Percentiles rank a stretch among this genome's conserved stretches.
Conservation (phyloP, 2,113 vertebrate species). For the Cephalopholis sonnerati region DNA sequence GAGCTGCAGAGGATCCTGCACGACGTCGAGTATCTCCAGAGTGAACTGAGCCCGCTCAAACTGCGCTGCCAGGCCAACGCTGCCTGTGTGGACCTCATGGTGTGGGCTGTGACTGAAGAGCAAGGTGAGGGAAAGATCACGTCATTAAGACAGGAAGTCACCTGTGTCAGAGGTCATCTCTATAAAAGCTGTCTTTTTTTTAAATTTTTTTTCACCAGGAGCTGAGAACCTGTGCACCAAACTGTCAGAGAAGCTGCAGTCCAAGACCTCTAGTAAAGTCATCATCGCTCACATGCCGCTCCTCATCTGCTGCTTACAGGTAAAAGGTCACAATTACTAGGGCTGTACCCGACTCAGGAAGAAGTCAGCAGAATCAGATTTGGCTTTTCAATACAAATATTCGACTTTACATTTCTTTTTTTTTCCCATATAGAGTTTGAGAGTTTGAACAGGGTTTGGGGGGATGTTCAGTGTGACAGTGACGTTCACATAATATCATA, state of each 20-base stretch:
- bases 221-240: conserved; percentile 98
- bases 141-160: neutral
- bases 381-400: too few relatives aligned
- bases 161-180: neutral
- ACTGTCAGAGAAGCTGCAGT: conserved; percentile 97
- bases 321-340: too few relatives aligned
- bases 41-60: conserved; percentile 93
- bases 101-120: conserved; percentile 98
- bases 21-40: conserved; percentile 93
- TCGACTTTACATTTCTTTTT: too few relatives aligned
- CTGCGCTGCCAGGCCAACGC: conserved; percentile 97
- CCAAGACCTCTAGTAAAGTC: conserved; percentile 98
- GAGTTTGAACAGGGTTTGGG: too few relatives aligned
- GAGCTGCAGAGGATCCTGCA: conserved; percentile 98
- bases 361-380: too few relatives aligned
- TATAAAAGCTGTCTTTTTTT: neutral
- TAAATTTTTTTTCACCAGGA: conserved; percentile 81
- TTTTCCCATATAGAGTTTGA: too few relatives aligned
- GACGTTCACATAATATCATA: too few relatives aligned
- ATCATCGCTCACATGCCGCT: conserved; percentile 99
- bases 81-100: conserved; percentile 99
- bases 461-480: too few relatives aligned
- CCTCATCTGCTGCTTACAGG: conserved; percentile 98
- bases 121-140: conserved; percentile 86
- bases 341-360: too few relatives aligned